These are phyloP conservation scores for Trematomus bernacchii DNA, from an alignment of 2,797 vertebrate species.

Conservation along the genomic window DNA sequence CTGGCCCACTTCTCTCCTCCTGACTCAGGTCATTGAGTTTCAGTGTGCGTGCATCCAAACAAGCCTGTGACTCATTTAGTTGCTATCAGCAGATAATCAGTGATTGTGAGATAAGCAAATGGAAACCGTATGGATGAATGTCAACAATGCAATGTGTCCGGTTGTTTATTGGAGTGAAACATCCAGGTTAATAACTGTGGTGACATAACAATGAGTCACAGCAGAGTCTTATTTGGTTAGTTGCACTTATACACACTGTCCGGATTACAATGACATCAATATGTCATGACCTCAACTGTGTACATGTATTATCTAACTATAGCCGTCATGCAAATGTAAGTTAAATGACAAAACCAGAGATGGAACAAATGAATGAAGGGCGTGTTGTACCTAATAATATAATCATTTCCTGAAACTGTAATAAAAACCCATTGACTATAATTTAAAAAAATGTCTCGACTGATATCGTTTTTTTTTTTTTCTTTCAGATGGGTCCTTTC, in stretches of 20 bases:
- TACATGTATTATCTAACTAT: neutral
- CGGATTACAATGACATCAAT: neutral
- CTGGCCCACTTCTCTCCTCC: constrained; percentile 5
- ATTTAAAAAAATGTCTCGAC: no score
- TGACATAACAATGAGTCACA: neutral
- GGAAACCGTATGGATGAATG: neutral
- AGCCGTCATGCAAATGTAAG: neutral
- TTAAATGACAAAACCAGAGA: neutral
- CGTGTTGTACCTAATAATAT: no score
- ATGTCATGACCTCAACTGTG: neutral
- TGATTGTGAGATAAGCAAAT: constrained; percentile 18
- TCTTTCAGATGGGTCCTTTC: no score
- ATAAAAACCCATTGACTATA: no score
- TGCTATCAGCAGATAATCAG: constrained; percentile 25
- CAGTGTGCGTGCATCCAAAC: constrained; percentile 4
- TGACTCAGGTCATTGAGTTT: constrained; percentile 13
- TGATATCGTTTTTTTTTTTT: no score
- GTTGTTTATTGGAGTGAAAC: constrained; percentile 23
- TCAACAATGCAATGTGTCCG: neutral
- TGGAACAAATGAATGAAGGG: neutral
- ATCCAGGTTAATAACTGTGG: neutral
- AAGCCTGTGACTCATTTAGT: constrained; percentile 19
- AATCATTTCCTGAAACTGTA: no score
- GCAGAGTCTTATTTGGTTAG: no score
- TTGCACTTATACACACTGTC: neutral